Base-by-base conservation (phyloP, 2,888 invertebrate genomes). In the Coelinius sp. region DNA sequence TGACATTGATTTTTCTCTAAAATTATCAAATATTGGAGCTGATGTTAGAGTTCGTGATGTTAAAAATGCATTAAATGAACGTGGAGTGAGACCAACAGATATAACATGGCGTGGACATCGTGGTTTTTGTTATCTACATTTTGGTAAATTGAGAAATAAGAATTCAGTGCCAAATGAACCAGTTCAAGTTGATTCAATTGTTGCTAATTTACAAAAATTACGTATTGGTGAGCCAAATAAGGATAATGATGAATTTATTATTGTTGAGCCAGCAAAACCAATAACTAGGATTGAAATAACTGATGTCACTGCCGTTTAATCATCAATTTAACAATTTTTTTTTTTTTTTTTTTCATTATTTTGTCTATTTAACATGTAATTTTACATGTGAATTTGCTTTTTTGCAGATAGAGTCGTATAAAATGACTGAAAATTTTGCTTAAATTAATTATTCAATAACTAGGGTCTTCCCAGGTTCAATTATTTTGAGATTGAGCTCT, bases 111-210 rank as follows among this genome's bases (percentile, higher is more conserved):
- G 86, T 77, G 88, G 83, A 7, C 76, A 81, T 17, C 79, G 90
- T 70, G 93, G 93, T 68, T 92, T 92, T 85, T 93, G 93, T 83
- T 93, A 92, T 81, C 89, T 95, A 78, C 94, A 94, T 86, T 94
- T 94, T 88, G 92, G 92, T 78, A 94, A 93, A 86, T 90, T 86
- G 6, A 78, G 82, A 20, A 83, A 80, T 67, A 77, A 80, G 38
- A 82, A 80, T 12, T 73, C 73, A 5, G 67, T 74, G 52, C 80
- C 80, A 6, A 79, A 83, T 64, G 80, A 84, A 49, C 86, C 88
- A n/a, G 80, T 88, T 31, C 86, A 87, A 59, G 88, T 90, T 20
- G 89, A 90, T 73, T 89, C 88, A 52, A 89, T 90, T 10, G 88
- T 90, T 49, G 89, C 89, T 20, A 88, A 89, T 75, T 82, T 90